These are phyloP conservation scores for Hyles euphorbiae DNA, from an alignment of 1,140 invertebrate species.

Conservation along the genomic window DNA sequence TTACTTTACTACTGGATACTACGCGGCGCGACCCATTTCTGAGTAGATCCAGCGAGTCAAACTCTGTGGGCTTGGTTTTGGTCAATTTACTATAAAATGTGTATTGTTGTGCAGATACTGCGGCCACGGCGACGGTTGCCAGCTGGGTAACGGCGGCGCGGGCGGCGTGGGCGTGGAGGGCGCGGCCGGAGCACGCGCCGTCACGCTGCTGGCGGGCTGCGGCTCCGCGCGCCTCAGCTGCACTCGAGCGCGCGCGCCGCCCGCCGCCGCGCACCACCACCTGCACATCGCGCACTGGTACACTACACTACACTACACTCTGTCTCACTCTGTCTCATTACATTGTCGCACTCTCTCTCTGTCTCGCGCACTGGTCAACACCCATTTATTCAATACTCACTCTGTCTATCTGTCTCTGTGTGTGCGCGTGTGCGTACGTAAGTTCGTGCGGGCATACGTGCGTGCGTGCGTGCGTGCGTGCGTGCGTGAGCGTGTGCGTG, in stretches of 20 bases:
- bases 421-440: too few relatives aligned
- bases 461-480: too few relatives aligned
- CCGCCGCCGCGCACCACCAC: constrained; percentile 79
- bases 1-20: too few relatives aligned
- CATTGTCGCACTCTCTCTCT: constrained; percentile 63
- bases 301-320: constrained; percentile 34
- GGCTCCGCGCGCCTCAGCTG: constrained; percentile 79
- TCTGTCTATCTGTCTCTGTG: too few relatives aligned
- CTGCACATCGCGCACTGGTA: constrained; percentile 82
- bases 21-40: too few relatives aligned
- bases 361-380: too few relatives aligned
- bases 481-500: too few relatives aligned
- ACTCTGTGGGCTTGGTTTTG: too few relatives aligned
- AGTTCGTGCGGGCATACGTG: too few relatives aligned
- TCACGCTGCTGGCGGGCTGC: constrained; percentile 85
- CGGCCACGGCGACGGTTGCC: constrained; percentile 86
- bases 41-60: too few relatives aligned
- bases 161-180: constrained; percentile 69
- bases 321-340: background rate
- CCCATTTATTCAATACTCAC: too few relatives aligned
- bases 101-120: constrained; percentile 75
- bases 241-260: constrained; percentile 77
- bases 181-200: constrained; percentile 75
- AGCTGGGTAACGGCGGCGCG: constrained; percentile 77
- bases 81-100: background rate